Conservation (phyloP, 2,113 vertebrate species). For the Pheucticus melanocephalus region DNA sequence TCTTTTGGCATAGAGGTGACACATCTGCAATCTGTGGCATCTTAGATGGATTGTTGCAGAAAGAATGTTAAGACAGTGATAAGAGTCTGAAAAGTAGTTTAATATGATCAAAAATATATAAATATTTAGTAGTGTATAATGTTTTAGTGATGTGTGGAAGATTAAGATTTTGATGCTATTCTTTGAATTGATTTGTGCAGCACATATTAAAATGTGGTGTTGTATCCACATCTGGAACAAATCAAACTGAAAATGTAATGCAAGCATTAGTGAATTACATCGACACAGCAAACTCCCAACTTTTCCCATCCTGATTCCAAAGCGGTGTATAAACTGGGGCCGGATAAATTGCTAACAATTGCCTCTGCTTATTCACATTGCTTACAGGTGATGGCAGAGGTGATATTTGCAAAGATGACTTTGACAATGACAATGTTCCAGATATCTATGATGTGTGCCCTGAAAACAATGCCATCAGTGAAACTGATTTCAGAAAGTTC, state of each 20-base stretch:
- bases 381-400: constrained; percentile 90
- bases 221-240: constrained; percentile 3
- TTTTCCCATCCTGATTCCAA: neutral
- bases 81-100: neutral
- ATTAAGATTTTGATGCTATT: neutral
- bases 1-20: neutral
- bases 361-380: neutral
- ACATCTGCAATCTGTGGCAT: neutral
- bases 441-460: constrained; percentile 94
- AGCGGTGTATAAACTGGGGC: neutral
- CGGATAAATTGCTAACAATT: neutral
- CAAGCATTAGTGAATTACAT: neutral
- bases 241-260: neutral
- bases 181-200: neutral
- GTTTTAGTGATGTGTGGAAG: neutral
- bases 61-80: neutral
- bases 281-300: neutral
- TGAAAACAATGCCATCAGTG: constrained; percentile 90
- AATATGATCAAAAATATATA: neutral
- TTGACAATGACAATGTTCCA: constrained; percentile 92
- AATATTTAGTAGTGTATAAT: neutral
- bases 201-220: neutral
- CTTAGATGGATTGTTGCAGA: constrained; percentile 26
- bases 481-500: constrained; percentile 97
- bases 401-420: constrained; percentile 95